Evolutionary conservation across 2,888 invertebrate species (phyloP), one percentile per base, ranked within the genome.

Genomic region (Entomobrya multifasciata): DNA sequence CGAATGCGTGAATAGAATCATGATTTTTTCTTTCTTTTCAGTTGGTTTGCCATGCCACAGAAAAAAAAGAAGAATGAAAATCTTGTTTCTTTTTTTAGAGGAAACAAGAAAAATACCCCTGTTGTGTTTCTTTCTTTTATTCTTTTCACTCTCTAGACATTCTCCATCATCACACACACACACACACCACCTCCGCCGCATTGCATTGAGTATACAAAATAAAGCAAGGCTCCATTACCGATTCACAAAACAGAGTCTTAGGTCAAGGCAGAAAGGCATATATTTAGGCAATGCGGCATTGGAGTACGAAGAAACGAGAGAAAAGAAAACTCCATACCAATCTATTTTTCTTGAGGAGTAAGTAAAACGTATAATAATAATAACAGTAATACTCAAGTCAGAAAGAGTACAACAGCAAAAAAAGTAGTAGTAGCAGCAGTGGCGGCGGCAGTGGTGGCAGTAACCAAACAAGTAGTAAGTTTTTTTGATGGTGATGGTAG

Each of bases 1-100:
- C 13, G n/a, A 70, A 67, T 81, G 81, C 82, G 82, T 82, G 82
- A 74, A 74, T 30, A n/a, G 82, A 72, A 82, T 82, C 72, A 74
- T 60, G 62, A 82, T 47, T 81, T 81, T 65, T 78, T 41, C 10
- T 65, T 1, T 65, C 11, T 65, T n/a, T 15, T 13, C 27, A 60
- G 17, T 41, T 11, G n/a, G 3, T 17, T 65, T 17, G 3, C 36
- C n/a, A 62, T 4, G 6, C 52, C 49, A 17, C 72, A 8, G 8
- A n/a, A n/a, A n/a, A n/a, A 70, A 47, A 44, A 74, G n/a, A 20
- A 55, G 52, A 62, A 62, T 30, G 60, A 30, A 57, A 57, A 44
- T 49, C 22, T 72, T 49, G 22, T 72, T 72, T 44, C 25, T 72
- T 47, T 72, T 25, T 47, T 13, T 13, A n/a, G 2, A 49, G 49